Base-by-base conservation (phyloP, 2,113 vertebrate species). In the Cervus canadensis region DNA sequence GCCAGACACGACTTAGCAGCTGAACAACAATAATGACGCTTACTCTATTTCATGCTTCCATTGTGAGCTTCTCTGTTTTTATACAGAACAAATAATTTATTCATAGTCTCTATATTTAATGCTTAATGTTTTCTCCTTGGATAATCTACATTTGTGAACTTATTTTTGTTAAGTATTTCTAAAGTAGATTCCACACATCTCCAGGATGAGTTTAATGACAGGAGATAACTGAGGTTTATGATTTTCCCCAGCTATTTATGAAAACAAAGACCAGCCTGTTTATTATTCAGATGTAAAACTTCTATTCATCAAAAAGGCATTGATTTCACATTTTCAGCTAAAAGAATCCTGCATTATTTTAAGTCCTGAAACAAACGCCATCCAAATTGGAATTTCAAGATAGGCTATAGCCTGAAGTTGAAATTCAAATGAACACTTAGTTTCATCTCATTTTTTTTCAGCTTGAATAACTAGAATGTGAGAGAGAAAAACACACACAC, bases 291-390 rank as follows among this genome's bases (percentile, higher is more conserved):
- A 95, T 94, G 15, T 45, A 93, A 96, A 88, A 59, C 25, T 45
- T 96, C 93, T 95, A 94, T 86, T 98, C 97, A 96, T 96, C 91
- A 96, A 92, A 97, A 96, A 92, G 76, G 88, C 95, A 97, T 87
- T 97, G 97, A 96, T 97, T 97, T 97, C 93, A 87, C 89, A 92
- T 97, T 98, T 96, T 95, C 71, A 57, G 54, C 91, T 89, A 79
- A 97, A 98, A 94, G 89, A 98, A 94, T 91, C 91, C 67, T 94
- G 83, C 94, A 94, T 95, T 97, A 95, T 90, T 97, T 97, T 94
- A 98, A 98, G 76, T 95, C 93, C 59, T 81, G 91, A 97, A 95
- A 97, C 85, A 98, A 97, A 98, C 56, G 54, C 81, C 81, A 76
- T 95, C 85, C 81, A 92, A 97, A 98, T 92, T 95, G 86, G 54